These are phyloP conservation scores for Cancer borealis DNA, from an alignment of 2,888 invertebrate species.

Conservation along the genomic window DNA sequence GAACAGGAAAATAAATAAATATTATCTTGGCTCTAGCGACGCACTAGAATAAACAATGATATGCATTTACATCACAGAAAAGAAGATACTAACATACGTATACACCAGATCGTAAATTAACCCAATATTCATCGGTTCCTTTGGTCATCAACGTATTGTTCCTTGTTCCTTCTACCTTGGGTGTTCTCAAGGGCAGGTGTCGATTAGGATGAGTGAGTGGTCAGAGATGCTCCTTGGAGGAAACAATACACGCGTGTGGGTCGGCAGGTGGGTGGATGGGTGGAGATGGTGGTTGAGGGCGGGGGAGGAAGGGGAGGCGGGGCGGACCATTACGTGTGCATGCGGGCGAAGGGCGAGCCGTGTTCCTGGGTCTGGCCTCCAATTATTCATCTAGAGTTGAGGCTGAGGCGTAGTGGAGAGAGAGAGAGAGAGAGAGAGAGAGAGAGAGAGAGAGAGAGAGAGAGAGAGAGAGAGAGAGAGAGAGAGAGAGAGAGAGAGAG, in stretches of 20 bases:
- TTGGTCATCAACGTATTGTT: not conserved
- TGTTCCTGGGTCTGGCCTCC: not conserved
- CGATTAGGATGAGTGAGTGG: not conserved
- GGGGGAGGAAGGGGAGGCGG: conserved; percentile 27
- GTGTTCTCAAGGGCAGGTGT: not conserved
- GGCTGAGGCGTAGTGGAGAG: conserved; percentile 21
- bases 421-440: not conserved
- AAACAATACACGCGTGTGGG: not conserved
- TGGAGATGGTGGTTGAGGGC: not conserved
- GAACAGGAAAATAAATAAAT: too few relatives aligned
- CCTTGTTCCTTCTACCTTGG: not conserved
- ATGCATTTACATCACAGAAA: too few relatives aligned
- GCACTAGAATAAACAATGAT: too few relatives aligned
- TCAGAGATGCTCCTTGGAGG: not conserved
- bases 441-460: conserved; percentile 30
- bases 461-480: conserved; percentile 55
- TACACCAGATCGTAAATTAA: too few relatives aligned
- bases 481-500: conserved; percentile 56
- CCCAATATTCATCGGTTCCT: not conserved
- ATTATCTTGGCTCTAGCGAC: too few relatives aligned
- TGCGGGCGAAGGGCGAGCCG: conserved; percentile 11
- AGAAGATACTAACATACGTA: too few relatives aligned
- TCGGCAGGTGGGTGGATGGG: not conserved
- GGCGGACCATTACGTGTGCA: conserved; percentile 23
- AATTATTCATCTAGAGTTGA: not conserved